These are phyloP conservation scores for Lamellibrachia columna DNA, from an alignment of 2,888 invertebrate genomes.

Conservation along the genomic window DNA sequence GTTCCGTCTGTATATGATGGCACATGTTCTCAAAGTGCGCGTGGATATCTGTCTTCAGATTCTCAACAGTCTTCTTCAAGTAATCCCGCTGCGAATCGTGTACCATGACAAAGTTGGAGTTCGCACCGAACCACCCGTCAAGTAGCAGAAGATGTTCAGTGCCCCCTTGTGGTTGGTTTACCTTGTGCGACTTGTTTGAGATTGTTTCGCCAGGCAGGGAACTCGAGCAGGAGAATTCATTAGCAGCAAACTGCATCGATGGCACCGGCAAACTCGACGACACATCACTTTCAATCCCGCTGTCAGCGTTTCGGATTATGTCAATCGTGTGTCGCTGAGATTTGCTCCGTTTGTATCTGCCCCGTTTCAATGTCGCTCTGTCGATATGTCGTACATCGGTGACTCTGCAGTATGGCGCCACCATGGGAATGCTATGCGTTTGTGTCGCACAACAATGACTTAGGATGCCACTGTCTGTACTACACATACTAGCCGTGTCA, in stretches of 20 bases:
- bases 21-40: conserved; percentile 34
- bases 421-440: not conserved
- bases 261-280: not conserved
- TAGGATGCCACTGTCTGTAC: not conserved
- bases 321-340: not conserved
- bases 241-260: not conserved
- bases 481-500: not conserved
- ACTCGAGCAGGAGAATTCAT: conserved; percentile 18
- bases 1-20: conserved; percentile 28
- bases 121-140: conserved; percentile 27
- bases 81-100: conserved; percentile 27
- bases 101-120: conserved; percentile 29
- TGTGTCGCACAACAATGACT: not conserved
- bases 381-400: not conserved
- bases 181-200: not conserved
- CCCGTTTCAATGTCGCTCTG: not conserved
- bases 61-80: conserved; percentile 29
- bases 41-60: conserved; percentile 27
- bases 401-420: not conserved
- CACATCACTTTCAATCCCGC: not conserved
- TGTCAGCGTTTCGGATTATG: not conserved
- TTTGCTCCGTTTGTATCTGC: not conserved
- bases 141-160: conserved; percentile 29
- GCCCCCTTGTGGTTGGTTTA: not conserved
- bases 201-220: conserved; percentile 7